phyloP scores from a whole-genome alignment of 2,888 invertebrate genomes.

The Philopedon plagiatum region DNA sequence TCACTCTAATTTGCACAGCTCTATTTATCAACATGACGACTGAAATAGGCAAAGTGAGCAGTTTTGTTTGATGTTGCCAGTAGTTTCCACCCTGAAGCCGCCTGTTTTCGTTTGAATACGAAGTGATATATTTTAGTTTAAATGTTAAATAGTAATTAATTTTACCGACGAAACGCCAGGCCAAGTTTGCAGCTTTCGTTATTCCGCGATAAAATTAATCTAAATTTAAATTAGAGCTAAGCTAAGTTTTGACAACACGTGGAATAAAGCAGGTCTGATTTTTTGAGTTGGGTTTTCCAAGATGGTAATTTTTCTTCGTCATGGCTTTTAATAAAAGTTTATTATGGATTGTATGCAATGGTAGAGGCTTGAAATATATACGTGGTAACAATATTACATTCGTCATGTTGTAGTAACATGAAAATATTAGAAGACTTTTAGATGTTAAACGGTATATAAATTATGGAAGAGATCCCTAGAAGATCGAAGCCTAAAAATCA shows the following conservation, averaged over 20 bases:
- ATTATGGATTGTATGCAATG: neutral
- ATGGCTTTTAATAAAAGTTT: neutral
- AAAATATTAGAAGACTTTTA: too few relatives aligned
- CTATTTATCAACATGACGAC: neutral
- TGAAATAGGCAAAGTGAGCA: neutral
- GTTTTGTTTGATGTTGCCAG: slow-evolving; percentile 8
- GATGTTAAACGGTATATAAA: too few relatives aligned
- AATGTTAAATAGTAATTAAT: slow-evolving; percentile 27
- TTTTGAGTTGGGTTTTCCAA: neutral
- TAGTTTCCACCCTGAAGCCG: neutral
- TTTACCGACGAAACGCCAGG: slow-evolving; percentile 7
- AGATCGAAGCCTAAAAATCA: too few relatives aligned
- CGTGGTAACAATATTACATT: too few relatives aligned
- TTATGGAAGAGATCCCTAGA: too few relatives aligned
- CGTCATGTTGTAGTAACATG: too few relatives aligned
- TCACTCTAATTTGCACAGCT: too few relatives aligned
- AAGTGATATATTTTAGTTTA: slow-evolving; percentile 16
- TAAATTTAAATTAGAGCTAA: slow-evolving; percentile 6
- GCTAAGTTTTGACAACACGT: neutral
- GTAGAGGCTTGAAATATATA: neutral
- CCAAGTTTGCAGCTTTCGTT: slow-evolving; percentile 20
- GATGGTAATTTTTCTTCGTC: slow-evolving; percentile 1
- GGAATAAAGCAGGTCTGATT: too few relatives aligned
- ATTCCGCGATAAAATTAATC: slow-evolving; percentile 19
- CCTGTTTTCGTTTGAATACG: neutral